Evolutionary conservation across 2,888 invertebrate species (phyloP).

Genomic region (Sesamia inferens): DNA sequence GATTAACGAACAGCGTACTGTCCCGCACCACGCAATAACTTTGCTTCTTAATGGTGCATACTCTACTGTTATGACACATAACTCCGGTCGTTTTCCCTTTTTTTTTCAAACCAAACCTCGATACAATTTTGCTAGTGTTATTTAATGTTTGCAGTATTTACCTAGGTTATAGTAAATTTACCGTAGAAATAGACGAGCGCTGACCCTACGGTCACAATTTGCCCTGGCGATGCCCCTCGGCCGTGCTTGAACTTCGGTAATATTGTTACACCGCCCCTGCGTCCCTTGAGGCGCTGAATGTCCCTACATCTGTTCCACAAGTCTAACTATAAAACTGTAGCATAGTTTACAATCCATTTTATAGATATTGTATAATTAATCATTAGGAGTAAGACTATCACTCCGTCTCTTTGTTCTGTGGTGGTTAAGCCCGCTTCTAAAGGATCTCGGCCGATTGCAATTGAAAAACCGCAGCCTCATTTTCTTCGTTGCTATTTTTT

Average conservation of each 20-base stretch:
- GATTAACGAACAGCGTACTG: slow-evolving; percentile 70
- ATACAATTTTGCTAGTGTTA: slow-evolving; percentile 72
- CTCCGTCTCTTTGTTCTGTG: slow-evolving; percentile 75
- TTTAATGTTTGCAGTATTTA: slow-evolving; percentile 81
- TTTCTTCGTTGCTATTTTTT: slow-evolving; percentile 75
- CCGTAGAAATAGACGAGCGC: slow-evolving; percentile 80
- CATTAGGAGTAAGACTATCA: slow-evolving; percentile 75
- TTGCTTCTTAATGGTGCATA: slow-evolving; percentile 80
- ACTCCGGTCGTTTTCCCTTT: slow-evolving; percentile 69
- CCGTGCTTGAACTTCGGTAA: slow-evolving; percentile 86
- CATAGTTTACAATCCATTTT: slow-evolving; percentile 84
- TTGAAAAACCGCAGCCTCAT: slow-evolving; percentile 78
- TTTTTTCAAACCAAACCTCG: slow-evolving; percentile 69
- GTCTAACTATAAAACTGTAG: slow-evolving; percentile 82
- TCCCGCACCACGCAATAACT: slow-evolving; percentile 79
- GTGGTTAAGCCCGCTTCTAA: slow-evolving; percentile 67
- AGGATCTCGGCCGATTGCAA: slow-evolving; percentile 73
- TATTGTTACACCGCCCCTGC: slow-evolving; percentile 84
- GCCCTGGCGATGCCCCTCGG: slow-evolving; percentile 81
- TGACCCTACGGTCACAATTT: slow-evolving; percentile 86
- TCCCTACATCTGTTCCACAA: slow-evolving; percentile 85
- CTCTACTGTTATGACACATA: slow-evolving; percentile 79
- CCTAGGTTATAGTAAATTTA: slow-evolving; percentile 81
- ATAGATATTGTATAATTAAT: slow-evolving; percentile 83
- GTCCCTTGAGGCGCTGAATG: slow-evolving; percentile 83